Conservation (phyloP, 2,888 invertebrate genomes). For the Halictus quadricinctus region DNA sequence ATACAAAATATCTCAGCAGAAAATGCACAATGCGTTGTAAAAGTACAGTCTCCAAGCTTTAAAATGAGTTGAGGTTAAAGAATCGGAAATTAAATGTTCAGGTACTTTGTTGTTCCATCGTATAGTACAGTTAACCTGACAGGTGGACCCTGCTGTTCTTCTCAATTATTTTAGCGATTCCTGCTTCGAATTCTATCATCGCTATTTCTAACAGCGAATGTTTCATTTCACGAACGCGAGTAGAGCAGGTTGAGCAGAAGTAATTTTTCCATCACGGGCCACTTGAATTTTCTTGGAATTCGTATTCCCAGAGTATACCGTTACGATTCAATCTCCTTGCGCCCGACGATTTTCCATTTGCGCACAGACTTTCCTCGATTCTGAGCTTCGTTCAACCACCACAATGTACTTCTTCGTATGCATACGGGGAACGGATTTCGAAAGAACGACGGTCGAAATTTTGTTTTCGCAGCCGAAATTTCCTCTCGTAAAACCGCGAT, state of each 20-base stretch:
- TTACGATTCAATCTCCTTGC: background rate
- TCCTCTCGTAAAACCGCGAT: background rate
- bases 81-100: too few relatives aligned
- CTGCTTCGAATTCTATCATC: background rate
- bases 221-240: background rate
- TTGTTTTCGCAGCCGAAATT: slow-evolving; percentile 11
- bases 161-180: background rate
- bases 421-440: slow-evolving; percentile 23
- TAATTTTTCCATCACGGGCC: background rate
- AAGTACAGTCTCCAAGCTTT: too few relatives aligned
- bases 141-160: background rate
- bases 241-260: background rate
- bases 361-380: background rate
- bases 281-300: slow-evolving; percentile 10
- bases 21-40: too few relatives aligned
- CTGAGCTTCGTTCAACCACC: slow-evolving; percentile 6
- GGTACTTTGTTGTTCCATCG: too few relatives aligned
- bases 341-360: background rate
- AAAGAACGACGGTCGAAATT: slow-evolving; percentile 4
- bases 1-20: too few relatives aligned
- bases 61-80: too few relatives aligned
- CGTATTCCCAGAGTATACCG: background rate
- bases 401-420: slow-evolving; percentile 18
- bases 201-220: background rate
- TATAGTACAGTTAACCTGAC: too few relatives aligned